Percentiles rank a stretch among this genome's conserved stretches.
Evolutionary conservation across 1,140 invertebrate species (phyloP).

Genomic region (Rhagoletis zephyria): DNA sequence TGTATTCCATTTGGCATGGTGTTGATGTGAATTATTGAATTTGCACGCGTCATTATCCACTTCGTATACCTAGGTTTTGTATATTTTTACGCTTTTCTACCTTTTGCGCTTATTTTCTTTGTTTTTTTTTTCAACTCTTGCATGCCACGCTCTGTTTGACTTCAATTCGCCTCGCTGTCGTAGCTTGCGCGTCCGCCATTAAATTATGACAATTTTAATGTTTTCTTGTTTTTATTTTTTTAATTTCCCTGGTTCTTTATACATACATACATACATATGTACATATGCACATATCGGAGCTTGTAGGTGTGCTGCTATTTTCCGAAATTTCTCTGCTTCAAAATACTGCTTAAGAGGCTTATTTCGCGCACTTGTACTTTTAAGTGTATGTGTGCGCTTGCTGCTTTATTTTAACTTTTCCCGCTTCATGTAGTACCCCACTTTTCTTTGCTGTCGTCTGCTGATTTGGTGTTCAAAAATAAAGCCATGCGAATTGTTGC

Average conservation of each 20-base stretch:
- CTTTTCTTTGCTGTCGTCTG: neutral
- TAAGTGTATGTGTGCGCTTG: neutral
- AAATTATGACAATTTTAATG: constrained; percentile 37
- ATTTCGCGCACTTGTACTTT: neutral
- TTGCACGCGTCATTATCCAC: neutral
- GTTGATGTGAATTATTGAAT: neutral
- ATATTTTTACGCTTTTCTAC: neutral
- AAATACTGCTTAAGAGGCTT: neutral
- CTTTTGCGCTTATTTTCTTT: neutral
- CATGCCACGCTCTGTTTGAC: constrained; percentile 42
- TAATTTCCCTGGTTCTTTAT: no score
- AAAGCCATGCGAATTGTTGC: neutral
- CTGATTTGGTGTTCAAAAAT: neutral
- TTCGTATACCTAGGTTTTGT: neutral
- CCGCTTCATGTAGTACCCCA: neutral
- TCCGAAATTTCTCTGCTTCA: no score
- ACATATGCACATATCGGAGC: neutral
- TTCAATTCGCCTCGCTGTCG: neutral
- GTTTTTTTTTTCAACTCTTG: neutral
- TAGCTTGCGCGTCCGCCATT: constrained; percentile 13
- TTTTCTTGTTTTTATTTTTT: neutral
- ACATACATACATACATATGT: no score
- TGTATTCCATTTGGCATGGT: neutral
- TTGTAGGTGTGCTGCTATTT: neutral
- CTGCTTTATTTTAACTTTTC: neutral